A percentile compares a stretch with the other conserved stretches of the same genome.
phyloP scores from a whole-genome alignment of 2,888 invertebrate genomes.

The Nebria salina region DNA sequence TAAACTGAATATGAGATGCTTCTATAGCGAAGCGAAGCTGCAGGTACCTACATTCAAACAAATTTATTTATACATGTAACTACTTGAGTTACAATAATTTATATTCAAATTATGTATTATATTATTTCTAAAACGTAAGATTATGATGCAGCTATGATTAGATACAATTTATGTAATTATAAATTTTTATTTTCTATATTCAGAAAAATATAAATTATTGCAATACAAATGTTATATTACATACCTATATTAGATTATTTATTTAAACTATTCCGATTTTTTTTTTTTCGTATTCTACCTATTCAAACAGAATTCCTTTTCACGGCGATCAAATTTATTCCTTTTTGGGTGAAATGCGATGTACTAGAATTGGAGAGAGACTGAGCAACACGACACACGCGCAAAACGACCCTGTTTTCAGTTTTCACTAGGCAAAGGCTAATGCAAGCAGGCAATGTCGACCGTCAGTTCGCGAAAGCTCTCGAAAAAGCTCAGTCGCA shows the following conservation, averaged over 20 bases:
- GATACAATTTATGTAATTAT: constrained; percentile 45
- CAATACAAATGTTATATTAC: constrained; percentile 42
- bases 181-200: constrained; percentile 47
- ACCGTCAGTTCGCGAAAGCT: constrained; percentile 12
- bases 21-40: neutral
- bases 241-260: neutral
- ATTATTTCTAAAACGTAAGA: constrained; percentile 30
- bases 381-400: neutral
- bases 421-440: neutral
- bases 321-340: too few species aligned
- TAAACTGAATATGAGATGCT: neutral
- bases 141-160: constrained; percentile 41
- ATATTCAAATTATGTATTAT: constrained; percentile 44
- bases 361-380: neutral
- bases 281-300: too few species aligned
- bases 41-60: constrained; percentile 12
- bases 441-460: neutral
- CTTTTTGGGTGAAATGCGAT: neutral
- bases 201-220: constrained; percentile 45
- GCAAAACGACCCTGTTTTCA: neutral
- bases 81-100: constrained; percentile 40
- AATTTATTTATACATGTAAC: constrained; percentile 32
- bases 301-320: too few species aligned
- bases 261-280: neutral
- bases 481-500: constrained; percentile 4